phyloP scores from a whole-genome alignment of 2,888 invertebrate genomes.

The Drosophila conformis region DNA sequence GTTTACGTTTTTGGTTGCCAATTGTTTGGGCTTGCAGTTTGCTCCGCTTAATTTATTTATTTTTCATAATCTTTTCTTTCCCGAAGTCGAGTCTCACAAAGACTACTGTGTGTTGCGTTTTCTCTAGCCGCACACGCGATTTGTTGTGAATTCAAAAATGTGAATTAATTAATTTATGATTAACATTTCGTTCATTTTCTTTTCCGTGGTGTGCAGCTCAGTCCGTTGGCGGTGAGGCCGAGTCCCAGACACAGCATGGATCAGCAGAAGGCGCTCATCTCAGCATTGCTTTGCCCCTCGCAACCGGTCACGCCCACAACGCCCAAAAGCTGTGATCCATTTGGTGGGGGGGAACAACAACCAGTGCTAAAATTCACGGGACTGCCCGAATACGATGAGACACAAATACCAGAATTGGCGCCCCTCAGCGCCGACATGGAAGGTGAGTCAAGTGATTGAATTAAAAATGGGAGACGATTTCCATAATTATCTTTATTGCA shows the following conservation, averaged over 20 bases:
- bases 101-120: slow-evolving; percentile 24
- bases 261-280: slow-evolving; percentile 58
- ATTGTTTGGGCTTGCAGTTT: slow-evolving; percentile 34
- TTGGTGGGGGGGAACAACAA: slow-evolving; percentile 36
- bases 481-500: background rate
- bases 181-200: slow-evolving; percentile 3
- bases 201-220: slow-evolving; percentile 60
- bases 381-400: slow-evolving; percentile 78
- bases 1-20: slow-evolving; percentile 48
- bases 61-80: slow-evolving; percentile 31
- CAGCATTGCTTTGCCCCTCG: slow-evolving; percentile 49
- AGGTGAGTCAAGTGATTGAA: slow-evolving; percentile 46
- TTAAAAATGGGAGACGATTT: background rate
- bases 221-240: slow-evolving; percentile 72
- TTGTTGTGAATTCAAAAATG: slow-evolving; percentile 29
- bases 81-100: slow-evolving; percentile 18
- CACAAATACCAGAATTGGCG: slow-evolving; percentile 75
- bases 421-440: slow-evolving; percentile 60
- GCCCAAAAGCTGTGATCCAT: slow-evolving; percentile 23
- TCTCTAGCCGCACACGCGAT: slow-evolving; percentile 42
- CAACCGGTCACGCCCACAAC: slow-evolving; percentile 35
- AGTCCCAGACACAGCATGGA: slow-evolving; percentile 60
- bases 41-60: slow-evolving; percentile 40
- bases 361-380: slow-evolving; percentile 54
- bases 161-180: slow-evolving; percentile 25